A percentile compares a stretch with the other conserved stretches of the same genome.
phyloP scores from a whole-genome alignment of 2,888 invertebrate genomes.

The Didymodactylos carnosus region DNA sequence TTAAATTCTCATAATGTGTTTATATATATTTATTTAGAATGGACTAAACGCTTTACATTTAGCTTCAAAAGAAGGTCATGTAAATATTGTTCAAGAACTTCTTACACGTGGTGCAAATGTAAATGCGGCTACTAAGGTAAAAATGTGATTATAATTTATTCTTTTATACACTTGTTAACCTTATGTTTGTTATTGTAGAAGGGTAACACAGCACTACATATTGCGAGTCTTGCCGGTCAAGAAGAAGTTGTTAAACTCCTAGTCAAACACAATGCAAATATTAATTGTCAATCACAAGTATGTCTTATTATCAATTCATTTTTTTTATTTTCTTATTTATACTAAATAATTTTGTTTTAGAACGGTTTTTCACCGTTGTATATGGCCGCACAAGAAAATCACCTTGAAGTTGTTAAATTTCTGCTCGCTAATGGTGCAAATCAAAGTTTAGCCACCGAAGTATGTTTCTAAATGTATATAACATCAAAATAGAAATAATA shows the following conservation, averaged over 20 bases:
- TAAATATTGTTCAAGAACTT: slow-evolving; percentile 76
- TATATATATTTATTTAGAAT: slow-evolving; percentile 49
- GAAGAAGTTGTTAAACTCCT: slow-evolving; percentile 81
- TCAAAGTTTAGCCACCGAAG: slow-evolving; percentile 92
- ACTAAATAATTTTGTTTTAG: too few relatives aligned
- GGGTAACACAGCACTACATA: slow-evolving; percentile 94
- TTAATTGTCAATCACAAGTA: slow-evolving; percentile 93
- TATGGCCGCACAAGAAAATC: slow-evolving; percentile 98
- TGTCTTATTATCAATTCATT: too few relatives aligned
- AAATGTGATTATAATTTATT: neutral
- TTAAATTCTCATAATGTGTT: neutral
- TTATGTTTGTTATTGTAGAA: slow-evolving; percentile 39
- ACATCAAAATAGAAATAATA: neutral
- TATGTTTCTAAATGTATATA: slow-evolving; percentile 18
- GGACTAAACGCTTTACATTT: slow-evolving; percentile 92
- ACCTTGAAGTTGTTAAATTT: slow-evolving; percentile 79
- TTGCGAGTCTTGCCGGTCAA: slow-evolving; percentile 92
- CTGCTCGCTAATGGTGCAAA: slow-evolving; percentile 82
- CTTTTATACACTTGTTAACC: too few relatives aligned
- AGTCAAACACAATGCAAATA: slow-evolving; percentile 77
- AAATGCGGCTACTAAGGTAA: slow-evolving; percentile 71
- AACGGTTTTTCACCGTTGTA: slow-evolving; percentile 88
- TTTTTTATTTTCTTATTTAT: too few relatives aligned
- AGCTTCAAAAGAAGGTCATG: slow-evolving; percentile 70
- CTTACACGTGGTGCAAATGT: slow-evolving; percentile 78